Base-by-base conservation (phyloP, 2,797 vertebrate genomes). In the Falco columbarius region DNA sequence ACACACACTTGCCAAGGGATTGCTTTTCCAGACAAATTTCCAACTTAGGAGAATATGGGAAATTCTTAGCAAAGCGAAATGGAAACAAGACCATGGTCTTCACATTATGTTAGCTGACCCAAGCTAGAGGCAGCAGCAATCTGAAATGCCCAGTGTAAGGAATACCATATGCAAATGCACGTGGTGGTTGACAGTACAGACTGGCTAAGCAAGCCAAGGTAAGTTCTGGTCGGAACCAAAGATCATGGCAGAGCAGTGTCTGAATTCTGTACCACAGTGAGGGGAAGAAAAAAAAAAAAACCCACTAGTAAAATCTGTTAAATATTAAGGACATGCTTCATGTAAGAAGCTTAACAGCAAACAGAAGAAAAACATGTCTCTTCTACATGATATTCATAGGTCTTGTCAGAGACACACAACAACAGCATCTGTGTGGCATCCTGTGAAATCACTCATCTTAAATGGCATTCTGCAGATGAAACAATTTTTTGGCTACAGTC, bases 381-480 rank as follows among this genome's bases (percentile, higher is more conserved):
- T 62, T 86, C n/a, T 63, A 34, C 59, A 82, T 86, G 67, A 76
- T 89, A 94, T 91, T 95, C 86, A 89, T 80, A 90, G 83, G 86
- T 93, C 34, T 87, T 94, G 77, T 97, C 92, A 91, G 92, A 96
- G 70, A 76, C 30, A 80, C 40, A 62, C 34, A 94, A 81, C 65
- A 95, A 82, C 82, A 89, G 89, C 96, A 97, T 95, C 94, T 97
- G 93, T 51, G 66, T 87, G 89, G 85, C 77, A 95, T 92, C 66
- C 90, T 95, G 71, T 93, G 92, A 96, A 93, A 93, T 93, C 84
- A 89, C 65, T 91, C 84, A 42, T 85, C 91, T 79, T 92, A 95
- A 95, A 97, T 93, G 91, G 76, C 89, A 92, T 85, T 92, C 88
- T 92, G 81, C 36, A 86, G 86, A 95, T 94, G 86, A 96, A 96